Conservation (phyloP, 2,113 vertebrate species). For the Camelus dromedarius region DNA sequence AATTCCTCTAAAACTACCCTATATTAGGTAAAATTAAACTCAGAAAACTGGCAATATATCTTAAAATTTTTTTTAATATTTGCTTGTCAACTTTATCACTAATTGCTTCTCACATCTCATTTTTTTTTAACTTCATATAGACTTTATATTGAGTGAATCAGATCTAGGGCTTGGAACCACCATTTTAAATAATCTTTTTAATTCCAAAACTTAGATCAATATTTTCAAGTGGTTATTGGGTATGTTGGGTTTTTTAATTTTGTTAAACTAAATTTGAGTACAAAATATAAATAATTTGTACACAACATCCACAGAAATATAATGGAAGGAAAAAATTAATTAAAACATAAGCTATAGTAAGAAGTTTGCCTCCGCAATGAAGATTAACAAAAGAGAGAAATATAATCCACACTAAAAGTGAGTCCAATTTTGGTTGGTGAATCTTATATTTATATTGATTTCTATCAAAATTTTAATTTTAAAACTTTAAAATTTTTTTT, state of each 20-base stretch:
- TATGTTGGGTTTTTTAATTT: not conserved
- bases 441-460: not conserved
- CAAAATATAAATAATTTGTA: not conserved
- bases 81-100: not conserved
- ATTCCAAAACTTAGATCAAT: not conserved
- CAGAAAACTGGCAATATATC: not conserved
- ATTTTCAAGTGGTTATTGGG: not conserved
- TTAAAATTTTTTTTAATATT: not conserved
- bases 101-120: not conserved
- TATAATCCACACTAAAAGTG: not conserved
- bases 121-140: not conserved
- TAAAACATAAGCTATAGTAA: not conserved
- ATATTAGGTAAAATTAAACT: not conserved
- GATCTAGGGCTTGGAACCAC: not conserved
- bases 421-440: not conserved
- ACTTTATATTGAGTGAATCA: not conserved
- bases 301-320: not conserved
- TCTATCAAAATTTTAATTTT: conserved; percentile 9
- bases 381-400: not conserved
- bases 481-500: too few relatives aligned
- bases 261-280: not conserved
- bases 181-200: not conserved
- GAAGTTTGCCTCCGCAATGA: not conserved
- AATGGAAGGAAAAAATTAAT: not conserved
- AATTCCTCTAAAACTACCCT: not conserved